Conservation (phyloP, 2,888 invertebrate species). For the Drosophila suboccidentalis region DNA sequence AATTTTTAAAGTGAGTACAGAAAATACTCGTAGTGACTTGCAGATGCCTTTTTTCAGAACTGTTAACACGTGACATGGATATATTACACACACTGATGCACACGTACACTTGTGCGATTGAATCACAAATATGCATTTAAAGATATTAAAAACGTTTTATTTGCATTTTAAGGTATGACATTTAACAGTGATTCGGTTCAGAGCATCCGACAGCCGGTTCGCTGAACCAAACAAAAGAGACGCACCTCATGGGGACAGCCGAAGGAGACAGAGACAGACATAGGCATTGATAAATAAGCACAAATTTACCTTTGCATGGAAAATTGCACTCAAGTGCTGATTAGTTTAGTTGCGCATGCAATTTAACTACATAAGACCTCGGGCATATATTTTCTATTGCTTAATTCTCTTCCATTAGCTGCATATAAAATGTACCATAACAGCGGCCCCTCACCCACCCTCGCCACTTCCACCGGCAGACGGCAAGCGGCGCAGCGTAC, state of each 20-base stretch:
- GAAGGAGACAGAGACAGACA: neutral
- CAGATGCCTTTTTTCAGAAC: conserved; percentile 10
- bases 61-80: conserved; percentile 14
- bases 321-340: conserved; percentile 47
- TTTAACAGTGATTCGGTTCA: conserved; percentile 2
- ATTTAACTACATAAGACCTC: conserved; percentile 17
- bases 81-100: neutral
- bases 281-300: conserved; percentile 11
- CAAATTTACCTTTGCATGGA: conserved; percentile 36
- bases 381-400: conserved; percentile 28
- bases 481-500: conserved; percentile 45
- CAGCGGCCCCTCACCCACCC: conserved; percentile 16
- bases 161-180: conserved; percentile 4
- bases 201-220: conserved; percentile 5
- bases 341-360: conserved; percentile 49
- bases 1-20: conserved; percentile 3
- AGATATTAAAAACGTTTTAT: neutral
- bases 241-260: conserved; percentile 9
- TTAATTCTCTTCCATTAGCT: conserved; percentile 43
- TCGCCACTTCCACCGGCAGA: neutral
- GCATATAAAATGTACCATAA: conserved; percentile 54
- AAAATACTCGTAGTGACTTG: conserved; percentile 7
- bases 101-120: neutral
- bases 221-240: neutral
- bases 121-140: neutral